Percentiles rank a stretch among this genome's conserved stretches.
Evolutionary conservation across 2,797 vertebrate genomes (phyloP).

Genomic region (Acipenser transmontanus): DNA sequence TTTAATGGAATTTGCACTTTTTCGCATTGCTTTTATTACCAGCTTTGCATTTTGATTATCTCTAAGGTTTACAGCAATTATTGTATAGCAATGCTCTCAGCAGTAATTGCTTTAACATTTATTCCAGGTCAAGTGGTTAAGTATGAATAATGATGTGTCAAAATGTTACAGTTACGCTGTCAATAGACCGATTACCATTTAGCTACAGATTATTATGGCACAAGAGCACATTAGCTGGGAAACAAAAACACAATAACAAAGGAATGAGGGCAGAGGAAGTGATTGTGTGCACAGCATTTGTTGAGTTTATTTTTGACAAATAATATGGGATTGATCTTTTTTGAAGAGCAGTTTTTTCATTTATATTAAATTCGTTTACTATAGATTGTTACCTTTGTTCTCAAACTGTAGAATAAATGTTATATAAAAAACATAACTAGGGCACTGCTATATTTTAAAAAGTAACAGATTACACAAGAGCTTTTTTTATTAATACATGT

Average conservation of each 20-base stretch:
- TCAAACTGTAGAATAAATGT: no score
- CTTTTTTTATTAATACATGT: no score
- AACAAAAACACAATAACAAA: constrained; percentile 67
- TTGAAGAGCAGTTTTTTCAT: not conserved
- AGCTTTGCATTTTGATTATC: constrained; percentile 73
- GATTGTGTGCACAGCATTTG: constrained; percentile 48
- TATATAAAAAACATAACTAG: no score
- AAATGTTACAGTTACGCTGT: constrained; percentile 75
- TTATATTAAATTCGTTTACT: not conserved
- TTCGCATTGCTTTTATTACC: constrained; percentile 68
- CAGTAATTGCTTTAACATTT: constrained; percentile 83
- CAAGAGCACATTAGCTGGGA: constrained; percentile 70
- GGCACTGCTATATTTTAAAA: no score
- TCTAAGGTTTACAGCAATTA: constrained; percentile 75
- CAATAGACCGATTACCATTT: constrained; percentile 84
- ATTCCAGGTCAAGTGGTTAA: constrained; percentile 86
- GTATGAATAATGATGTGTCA: constrained; percentile 87
- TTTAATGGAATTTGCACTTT: constrained; percentile 76
- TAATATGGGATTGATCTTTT: not conserved
- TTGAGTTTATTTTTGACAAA: constrained; percentile 6
- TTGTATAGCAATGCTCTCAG: constrained; percentile 71
- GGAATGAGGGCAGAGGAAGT: constrained; percentile 53
- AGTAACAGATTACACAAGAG: no score
- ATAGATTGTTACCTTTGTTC: no score
- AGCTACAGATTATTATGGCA: constrained; percentile 72